phyloP scores from a whole-genome alignment of 2,797 vertebrate genomes.

The Eulemur coronatus region DNA sequence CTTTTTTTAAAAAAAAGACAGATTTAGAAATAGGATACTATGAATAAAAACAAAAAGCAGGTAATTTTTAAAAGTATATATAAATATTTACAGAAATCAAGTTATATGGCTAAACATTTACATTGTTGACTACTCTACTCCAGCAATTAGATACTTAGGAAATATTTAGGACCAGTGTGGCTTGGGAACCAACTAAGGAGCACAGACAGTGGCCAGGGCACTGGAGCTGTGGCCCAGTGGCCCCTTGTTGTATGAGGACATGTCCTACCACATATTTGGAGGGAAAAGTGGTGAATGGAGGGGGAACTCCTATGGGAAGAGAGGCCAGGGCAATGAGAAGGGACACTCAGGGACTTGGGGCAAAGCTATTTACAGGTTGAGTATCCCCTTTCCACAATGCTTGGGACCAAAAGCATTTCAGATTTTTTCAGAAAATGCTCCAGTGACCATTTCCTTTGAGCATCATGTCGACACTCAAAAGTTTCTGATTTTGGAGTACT shows the following conservation, averaged over 20 bases:
- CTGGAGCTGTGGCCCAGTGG: background rate
- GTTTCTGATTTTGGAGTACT: background rate
- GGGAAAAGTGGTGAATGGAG: background rate
- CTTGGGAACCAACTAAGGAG: background rate
- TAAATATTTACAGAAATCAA: slow-evolving; percentile 14
- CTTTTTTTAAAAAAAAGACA: background rate
- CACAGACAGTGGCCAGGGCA: background rate
- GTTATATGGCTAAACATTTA: background rate
- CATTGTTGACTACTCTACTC: background rate
- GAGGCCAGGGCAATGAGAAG: background rate
- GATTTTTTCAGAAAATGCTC: background rate
- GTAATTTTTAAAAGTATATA: background rate
- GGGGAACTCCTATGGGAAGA: background rate
- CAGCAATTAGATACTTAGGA: background rate
- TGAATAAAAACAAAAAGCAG: background rate
- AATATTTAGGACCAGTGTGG: background rate
- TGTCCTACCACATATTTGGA: background rate
- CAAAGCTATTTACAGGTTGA: background rate
- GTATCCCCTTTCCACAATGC: background rate
- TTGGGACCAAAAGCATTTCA: background rate
- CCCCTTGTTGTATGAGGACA: background rate
- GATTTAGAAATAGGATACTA: slow-evolving; percentile 25
- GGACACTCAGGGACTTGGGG: background rate
- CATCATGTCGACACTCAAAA: background rate
- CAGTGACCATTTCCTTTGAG: background rate